phyloP scores from a whole-genome alignment of 2,113 vertebrate genomes.

The Hystrix brachyura region DNA sequence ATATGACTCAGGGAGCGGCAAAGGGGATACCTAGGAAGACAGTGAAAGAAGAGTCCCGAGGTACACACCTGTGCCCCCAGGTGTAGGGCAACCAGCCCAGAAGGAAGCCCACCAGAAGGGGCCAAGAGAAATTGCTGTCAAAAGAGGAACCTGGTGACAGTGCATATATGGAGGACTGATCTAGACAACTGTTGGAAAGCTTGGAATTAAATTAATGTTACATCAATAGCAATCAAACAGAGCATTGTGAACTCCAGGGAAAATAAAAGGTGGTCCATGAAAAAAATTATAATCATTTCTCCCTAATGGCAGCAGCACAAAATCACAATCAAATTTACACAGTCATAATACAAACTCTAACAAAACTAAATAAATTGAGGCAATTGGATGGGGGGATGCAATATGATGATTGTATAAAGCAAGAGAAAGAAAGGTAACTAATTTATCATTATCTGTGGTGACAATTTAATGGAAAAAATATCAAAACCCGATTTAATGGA shows the following conservation, averaged over 20 bases:
- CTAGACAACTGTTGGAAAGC: background rate
- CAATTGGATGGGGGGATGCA: background rate
- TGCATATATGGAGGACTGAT: background rate
- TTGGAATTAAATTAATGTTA: background rate
- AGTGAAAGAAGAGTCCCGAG: background rate
- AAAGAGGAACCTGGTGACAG: background rate
- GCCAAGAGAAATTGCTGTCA: background rate
- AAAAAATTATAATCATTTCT: background rate
- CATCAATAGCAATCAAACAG: background rate
- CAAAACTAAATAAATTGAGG: background rate
- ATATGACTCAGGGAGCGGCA: background rate
- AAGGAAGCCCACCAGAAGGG: background rate
- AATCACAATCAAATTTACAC: background rate
- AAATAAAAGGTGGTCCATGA: background rate
- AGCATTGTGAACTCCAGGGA: background rate
- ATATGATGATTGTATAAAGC: background rate
- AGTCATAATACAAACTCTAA: background rate
- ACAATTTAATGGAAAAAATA: conserved; percentile 6
- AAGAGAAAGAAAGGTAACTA: background rate
- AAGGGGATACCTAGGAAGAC: background rate
- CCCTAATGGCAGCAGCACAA: background rate
- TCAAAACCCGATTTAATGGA: background rate
- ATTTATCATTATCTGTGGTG: background rate
- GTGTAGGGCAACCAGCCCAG: background rate
- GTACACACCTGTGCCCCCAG: background rate